phyloP scores from a whole-genome alignment of 2,113 vertebrate species.

The Ictalurus furcatus region DNA sequence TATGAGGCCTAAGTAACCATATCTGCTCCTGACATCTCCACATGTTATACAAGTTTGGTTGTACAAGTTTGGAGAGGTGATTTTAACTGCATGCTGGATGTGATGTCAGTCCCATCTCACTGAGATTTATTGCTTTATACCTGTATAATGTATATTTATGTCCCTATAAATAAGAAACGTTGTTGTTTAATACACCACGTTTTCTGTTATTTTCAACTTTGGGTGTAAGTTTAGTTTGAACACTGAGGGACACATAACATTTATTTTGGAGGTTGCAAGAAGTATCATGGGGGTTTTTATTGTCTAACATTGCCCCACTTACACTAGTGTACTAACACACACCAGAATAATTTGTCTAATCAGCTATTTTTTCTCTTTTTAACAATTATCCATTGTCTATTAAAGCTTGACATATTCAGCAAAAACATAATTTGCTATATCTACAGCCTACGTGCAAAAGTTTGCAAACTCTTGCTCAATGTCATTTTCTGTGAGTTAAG shows the following conservation, averaged over 20 bases:
- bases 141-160: neutral
- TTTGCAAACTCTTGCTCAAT: neutral
- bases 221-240: neutral
- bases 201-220: neutral
- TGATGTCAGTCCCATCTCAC: neutral
- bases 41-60: neutral
- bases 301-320: neutral
- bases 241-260: constrained; percentile 1
- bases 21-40: constrained; percentile 37
- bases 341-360: neutral
- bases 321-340: neutral
- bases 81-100: neutral
- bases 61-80: neutral
- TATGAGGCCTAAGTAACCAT: constrained; percentile 8
- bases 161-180: neutral
- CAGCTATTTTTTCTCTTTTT: neutral
- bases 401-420: neutral
- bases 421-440: neutral
- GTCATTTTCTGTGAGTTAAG: neutral
- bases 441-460: neutral
- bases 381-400: neutral
- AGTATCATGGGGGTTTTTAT: neutral
- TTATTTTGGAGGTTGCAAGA: neutral
- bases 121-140: neutral
- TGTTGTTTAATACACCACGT: neutral